Percentiles rank a stretch among this genome's conserved stretches.
Conservation (phyloP, 2,888 invertebrate species). For the Theristus sp. region DNA sequence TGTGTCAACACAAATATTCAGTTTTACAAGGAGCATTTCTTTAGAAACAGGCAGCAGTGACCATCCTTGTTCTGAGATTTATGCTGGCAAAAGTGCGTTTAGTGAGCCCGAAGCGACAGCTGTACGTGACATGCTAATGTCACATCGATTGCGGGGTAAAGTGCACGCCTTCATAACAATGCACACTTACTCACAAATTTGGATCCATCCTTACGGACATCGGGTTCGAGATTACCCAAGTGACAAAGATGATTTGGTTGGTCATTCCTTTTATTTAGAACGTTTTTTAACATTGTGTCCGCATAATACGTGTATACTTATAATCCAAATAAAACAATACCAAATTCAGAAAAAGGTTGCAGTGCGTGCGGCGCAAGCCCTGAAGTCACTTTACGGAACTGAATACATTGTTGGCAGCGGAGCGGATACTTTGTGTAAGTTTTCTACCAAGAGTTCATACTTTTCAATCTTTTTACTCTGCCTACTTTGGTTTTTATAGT, state of each 20-base stretch:
- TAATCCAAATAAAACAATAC: no score
- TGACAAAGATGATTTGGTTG: slow-evolving; percentile 24
- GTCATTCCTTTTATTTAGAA: not conserved
- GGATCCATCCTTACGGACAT: slow-evolving; percentile 28
- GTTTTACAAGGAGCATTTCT: no score
- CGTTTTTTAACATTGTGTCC: no score
- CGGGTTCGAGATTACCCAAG: slow-evolving; percentile 17
- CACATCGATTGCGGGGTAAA: slow-evolving; percentile 18
- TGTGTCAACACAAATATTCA: no score
- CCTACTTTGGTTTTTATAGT: not conserved
- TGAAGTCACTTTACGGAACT: slow-evolving; percentile 24
- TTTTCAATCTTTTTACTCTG: not conserved
- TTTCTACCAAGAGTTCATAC: not conserved
- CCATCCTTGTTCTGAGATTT: slow-evolving; percentile 25
- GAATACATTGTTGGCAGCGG: slow-evolving; percentile 26
- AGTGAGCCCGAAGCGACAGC: slow-evolving; percentile 23
- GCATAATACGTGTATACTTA: no score
- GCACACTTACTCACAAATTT: slow-evolving; percentile 27
- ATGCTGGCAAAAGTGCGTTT: slow-evolving; percentile 22
- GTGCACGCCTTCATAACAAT: slow-evolving; percentile 27
- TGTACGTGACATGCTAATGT: slow-evolving; percentile 20
- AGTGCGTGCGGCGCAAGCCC: slow-evolving; percentile 17
- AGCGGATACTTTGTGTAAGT: slow-evolving; percentile 24
- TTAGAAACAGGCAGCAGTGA: slow-evolving; percentile 16
- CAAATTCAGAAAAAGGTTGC: slow-evolving; percentile 22